Conservation (phyloP, 2,888 invertebrate genomes). For the Seira ritae region DNA sequence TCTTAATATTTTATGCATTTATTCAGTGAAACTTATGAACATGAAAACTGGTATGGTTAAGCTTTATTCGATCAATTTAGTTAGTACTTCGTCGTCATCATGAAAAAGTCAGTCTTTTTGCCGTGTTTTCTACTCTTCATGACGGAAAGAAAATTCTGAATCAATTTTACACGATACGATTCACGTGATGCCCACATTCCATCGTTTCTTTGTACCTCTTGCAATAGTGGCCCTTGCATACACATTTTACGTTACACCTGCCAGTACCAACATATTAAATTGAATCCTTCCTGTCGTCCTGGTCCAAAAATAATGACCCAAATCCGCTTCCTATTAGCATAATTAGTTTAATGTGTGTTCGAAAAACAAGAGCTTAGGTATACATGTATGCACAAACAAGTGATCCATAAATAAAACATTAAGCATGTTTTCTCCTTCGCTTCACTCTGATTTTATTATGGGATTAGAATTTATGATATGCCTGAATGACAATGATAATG, state of each 20-base stretch:
- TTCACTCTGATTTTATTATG: neutral
- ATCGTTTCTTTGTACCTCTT: neutral
- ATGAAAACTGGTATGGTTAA: conserved; percentile 47
- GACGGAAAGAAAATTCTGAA: too few species aligned
- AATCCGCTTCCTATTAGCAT: conserved; percentile 45
- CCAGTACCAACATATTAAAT: conserved; percentile 16
- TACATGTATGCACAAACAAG: neutral
- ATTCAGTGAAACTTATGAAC: conserved; percentile 56
- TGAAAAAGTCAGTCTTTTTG: neutral
- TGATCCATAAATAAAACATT: neutral
- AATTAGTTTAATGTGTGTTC: conserved; percentile 41
- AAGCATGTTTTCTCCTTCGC: neutral
- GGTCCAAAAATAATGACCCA: conserved; percentile 60
- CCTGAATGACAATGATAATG: too few species aligned
- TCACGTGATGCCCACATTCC: too few species aligned
- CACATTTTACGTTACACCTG: neutral
- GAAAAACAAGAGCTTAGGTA: neutral
- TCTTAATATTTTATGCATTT: conserved; percentile 38
- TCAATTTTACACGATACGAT: too few species aligned
- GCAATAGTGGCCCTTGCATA: neutral
- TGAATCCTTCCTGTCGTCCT: conserved; percentile 60
- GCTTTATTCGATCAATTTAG: conserved; percentile 34
- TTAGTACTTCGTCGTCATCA: conserved; percentile 26
- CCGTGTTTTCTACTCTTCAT: neutral
- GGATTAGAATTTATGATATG: too few species aligned